Evolutionary conservation across 2,797 vertebrate species (phyloP).

Genomic region (Apogon hyalosoma): DNA sequence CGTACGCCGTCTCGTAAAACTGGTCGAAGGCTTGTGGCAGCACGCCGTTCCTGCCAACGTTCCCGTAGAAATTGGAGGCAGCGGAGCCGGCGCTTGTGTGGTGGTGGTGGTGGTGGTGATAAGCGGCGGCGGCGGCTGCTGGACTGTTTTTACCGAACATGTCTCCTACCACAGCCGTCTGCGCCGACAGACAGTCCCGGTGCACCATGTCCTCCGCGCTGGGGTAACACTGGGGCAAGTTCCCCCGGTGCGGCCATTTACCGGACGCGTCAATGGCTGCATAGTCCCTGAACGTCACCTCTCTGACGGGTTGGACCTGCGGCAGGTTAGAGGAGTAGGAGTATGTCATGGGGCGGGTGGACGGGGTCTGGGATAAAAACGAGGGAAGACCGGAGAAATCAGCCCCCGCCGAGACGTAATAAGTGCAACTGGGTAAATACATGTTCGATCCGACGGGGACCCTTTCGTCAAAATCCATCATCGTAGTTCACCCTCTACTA

Average conservation of each 20-base stretch:
- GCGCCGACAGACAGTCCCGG: slow-evolving; percentile 96
- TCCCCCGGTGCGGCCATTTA: slow-evolving; percentile 97
- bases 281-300: slow-evolving; percentile 99
- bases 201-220: slow-evolving; percentile 96
- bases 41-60: slow-evolving; percentile 97
- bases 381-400: slow-evolving; percentile 99
- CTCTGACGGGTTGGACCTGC: slow-evolving; percentile 98
- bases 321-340: slow-evolving; percentile 98
- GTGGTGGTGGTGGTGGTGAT: slow-evolving; percentile 88
- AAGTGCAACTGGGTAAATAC: slow-evolving; percentile 99
- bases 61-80: slow-evolving; percentile 94
- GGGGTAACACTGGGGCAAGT: slow-evolving; percentile 95
- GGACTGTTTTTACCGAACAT: slow-evolving; percentile 96
- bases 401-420: slow-evolving; percentile 97
- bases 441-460: slow-evolving; percentile 99
- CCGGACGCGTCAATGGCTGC: slow-evolving; percentile 95
- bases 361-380: slow-evolving; percentile 97
- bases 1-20: slow-evolving; percentile 99
- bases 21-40: slow-evolving; percentile 99
- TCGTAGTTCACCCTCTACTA: slow-evolving; percentile 86
- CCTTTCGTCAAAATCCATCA: slow-evolving; percentile 99
- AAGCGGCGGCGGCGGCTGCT: slow-evolving; percentile 86
- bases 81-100: slow-evolving; percentile 90
- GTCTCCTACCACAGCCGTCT: slow-evolving; percentile 91
- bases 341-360: slow-evolving; percentile 98